Evolutionary conservation across 2,888 invertebrate species (phyloP).

Genomic region (Allophyes oxyacanthae): DNA sequence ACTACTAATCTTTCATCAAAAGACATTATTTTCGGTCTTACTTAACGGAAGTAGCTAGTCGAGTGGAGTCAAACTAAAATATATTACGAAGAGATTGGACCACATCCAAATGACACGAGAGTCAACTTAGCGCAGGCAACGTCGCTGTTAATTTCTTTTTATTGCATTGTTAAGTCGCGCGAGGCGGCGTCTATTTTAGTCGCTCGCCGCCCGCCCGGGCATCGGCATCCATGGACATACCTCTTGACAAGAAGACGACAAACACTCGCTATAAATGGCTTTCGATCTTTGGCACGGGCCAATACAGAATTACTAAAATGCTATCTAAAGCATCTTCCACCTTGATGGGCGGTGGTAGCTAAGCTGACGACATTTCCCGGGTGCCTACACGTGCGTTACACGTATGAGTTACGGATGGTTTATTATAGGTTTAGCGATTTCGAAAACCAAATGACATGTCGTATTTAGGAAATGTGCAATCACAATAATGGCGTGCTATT

Average conservation of each 20-base stretch:
- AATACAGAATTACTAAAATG: slow-evolving; percentile 60
- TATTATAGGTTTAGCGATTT: slow-evolving; percentile 16
- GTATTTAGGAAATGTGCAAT: slow-evolving; percentile 76
- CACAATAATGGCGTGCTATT: slow-evolving; percentile 64
- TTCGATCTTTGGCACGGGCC: slow-evolving; percentile 76
- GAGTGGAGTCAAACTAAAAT: slow-evolving; percentile 78
- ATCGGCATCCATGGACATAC: slow-evolving; percentile 81
- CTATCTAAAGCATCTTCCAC: slow-evolving; percentile 51
- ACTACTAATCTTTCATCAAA: slow-evolving; percentile 71
- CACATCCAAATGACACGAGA: slow-evolving; percentile 87
- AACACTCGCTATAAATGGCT: slow-evolving; percentile 85
- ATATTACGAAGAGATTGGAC: slow-evolving; percentile 82
- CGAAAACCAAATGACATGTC: slow-evolving; percentile 62
- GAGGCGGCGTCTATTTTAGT: slow-evolving; percentile 84
- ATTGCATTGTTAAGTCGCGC: slow-evolving; percentile 89
- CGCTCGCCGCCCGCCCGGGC: slow-evolving; percentile 85
- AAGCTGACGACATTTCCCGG: slow-evolving; percentile 48
- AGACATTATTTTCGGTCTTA: slow-evolving; percentile 79
- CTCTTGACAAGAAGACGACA: slow-evolving; percentile 86
- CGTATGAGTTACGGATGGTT: slow-evolving; percentile 8
- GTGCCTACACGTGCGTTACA: slow-evolving; percentile 6
- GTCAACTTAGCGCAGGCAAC: slow-evolving; percentile 86
- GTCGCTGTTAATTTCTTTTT: slow-evolving; percentile 88
- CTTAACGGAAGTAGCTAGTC: slow-evolving; percentile 86
- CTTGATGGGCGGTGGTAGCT: slow-evolving; percentile 56